Evolutionary conservation across 2,797 vertebrate species (phyloP), one percentile per base, ranked within the genome.

Genomic region (Periparus ater): DNA sequence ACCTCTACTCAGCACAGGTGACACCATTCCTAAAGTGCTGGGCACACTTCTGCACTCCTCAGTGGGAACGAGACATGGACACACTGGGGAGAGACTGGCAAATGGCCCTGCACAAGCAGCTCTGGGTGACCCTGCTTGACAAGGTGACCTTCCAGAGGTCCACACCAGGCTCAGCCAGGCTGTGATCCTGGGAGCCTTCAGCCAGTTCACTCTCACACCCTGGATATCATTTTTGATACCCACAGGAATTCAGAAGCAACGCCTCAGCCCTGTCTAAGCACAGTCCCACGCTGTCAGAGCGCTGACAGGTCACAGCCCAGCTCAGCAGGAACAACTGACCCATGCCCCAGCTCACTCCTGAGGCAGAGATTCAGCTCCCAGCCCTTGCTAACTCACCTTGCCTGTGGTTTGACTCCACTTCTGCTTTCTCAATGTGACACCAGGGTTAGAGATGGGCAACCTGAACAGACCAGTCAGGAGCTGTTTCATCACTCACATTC

Each of bases 271-370:
- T 34, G 17, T 2, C 68, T 32, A 9, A 18, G 61, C 30, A 66
- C 60, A 54, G 62, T 27, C 36, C 11, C 65, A 23, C 30, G 4
- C 2, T 2, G 30, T 47, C 76, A 25, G 50, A 18, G 44, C 2
- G 1, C 27, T 32, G 67, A 30, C 26, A n/a, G 51, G 47, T 21
- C 38, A 36, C 68, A 40, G 3, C 16, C 21, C 55, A 68, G 65
- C 60, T 38, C 68, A 30, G 67, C 67, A 80, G 29, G 13, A 53
- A 27, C 29, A 14, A 20, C 20, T 30, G 23, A 12, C 36, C 34
- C 0, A 0, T 13, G 68, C 19, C 42, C 4, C 1, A 2, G 9
- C 50, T 74, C 76, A 10, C 45, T 65, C 34, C 8, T 7, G 29
- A 51, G 48, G 19, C 1, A 1, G 2, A 68, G n/a, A 47, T 29